Conservation (phyloP, 2,888 invertebrate genomes). For the Heteromyza rotundicornis region DNA sequence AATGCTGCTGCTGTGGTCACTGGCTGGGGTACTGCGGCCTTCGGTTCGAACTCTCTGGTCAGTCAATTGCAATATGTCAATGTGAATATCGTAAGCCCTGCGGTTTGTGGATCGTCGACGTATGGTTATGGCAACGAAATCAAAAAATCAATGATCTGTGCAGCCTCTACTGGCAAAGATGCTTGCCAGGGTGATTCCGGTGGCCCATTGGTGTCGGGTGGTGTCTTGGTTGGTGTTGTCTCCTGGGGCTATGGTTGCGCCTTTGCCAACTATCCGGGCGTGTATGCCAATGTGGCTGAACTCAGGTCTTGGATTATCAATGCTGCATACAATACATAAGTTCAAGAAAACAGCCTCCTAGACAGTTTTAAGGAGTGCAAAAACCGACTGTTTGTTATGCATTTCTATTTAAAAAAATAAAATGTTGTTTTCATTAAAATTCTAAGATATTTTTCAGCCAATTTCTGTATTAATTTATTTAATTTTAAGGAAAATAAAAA, state of each 20-base stretch:
- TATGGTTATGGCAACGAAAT: conserved; percentile 49
- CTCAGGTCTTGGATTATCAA: conserved; percentile 16
- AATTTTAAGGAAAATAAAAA: no score
- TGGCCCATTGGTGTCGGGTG: conserved; percentile 35
- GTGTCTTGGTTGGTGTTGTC: conserved; percentile 36
- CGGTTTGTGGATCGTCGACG: conserved; percentile 53
- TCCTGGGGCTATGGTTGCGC: conserved; percentile 45
- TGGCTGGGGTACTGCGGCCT: conserved; percentile 46
- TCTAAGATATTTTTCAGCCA: no score
- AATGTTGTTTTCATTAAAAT: no score
- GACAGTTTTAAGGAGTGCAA: no score
- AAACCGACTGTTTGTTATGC: no score
- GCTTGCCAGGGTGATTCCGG: conserved; percentile 42
- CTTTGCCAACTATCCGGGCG: conserved; percentile 31
- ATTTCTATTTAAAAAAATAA: no score
- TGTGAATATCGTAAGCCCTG: conserved; percentile 59
- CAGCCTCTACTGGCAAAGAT: conserved; percentile 32
- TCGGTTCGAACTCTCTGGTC: conserved; percentile 4
- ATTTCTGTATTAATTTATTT: no score
- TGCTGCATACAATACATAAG: no score
- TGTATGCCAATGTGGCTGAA: conserved; percentile 21
- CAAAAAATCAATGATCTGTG: conserved; percentile 36
- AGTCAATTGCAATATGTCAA: conserved; percentile 52
- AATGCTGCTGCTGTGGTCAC: conserved; percentile 36
- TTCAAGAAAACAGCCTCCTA: no score